These are phyloP conservation scores for Eulemur coronatus DNA, from an alignment of 2,797 vertebrate species.

Conservation along the genomic window DNA sequence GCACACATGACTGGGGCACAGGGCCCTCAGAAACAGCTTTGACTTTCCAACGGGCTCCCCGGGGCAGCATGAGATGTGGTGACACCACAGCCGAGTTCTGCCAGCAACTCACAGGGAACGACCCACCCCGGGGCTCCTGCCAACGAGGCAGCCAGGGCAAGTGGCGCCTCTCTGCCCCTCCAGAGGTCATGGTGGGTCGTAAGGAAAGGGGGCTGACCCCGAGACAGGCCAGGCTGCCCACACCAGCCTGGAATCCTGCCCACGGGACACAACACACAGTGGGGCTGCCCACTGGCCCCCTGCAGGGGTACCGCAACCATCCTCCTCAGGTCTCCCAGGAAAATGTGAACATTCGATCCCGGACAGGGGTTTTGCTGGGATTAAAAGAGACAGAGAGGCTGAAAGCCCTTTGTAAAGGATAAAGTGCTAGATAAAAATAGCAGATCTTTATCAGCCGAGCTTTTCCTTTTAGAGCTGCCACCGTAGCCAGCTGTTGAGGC, in stretches of 20 bases:
- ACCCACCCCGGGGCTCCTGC: not conserved
- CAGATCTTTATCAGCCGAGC: not conserved
- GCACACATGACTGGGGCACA: not conserved
- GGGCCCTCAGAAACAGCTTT: not conserved
- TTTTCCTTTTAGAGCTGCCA: not conserved
- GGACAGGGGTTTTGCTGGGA: not conserved
- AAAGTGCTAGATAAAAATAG: slow-evolving; percentile 40
- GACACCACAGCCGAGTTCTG: not conserved
- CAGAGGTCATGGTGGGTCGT: accelerated
- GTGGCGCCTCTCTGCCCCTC: too few relatives aligned
- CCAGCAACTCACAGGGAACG: not conserved
- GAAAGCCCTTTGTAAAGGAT: not conserved
- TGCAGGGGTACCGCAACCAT: not conserved
- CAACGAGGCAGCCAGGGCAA: accelerated
- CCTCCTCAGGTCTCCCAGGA: not conserved
- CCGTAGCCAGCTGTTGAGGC: not conserved
- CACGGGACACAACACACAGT: not conserved
- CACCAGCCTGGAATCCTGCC: not conserved
- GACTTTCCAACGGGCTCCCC: not conserved
- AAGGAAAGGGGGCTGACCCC: not conserved
- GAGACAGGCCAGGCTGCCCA: not conserved
- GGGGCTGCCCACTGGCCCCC: not conserved
- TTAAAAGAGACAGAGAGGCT: slow-evolving; percentile 12
- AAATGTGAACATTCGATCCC: not conserved
- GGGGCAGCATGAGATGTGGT: not conserved